Evolutionary conservation across 2,888 invertebrate genomes (phyloP).

Genomic region (Dendrolimus houi): DNA sequence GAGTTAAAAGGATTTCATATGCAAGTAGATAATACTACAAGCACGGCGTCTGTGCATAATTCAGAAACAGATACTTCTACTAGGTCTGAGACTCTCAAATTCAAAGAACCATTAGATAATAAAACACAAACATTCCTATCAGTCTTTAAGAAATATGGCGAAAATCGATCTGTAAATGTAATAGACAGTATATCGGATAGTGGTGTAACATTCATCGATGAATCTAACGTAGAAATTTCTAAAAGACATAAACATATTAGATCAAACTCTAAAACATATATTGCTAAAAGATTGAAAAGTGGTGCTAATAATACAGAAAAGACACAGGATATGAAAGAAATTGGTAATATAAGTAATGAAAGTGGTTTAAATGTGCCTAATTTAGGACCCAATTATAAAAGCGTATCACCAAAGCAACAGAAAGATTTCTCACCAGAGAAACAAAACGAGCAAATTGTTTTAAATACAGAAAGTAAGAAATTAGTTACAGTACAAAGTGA

Average conservation of each 20-base stretch:
- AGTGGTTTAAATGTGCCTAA: background rate
- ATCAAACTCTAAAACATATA: too few relatives aligned
- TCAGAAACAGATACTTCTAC: too few relatives aligned
- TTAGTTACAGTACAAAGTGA: constrained; percentile 1
- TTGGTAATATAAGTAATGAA: background rate
- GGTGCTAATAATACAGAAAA: too few relatives aligned
- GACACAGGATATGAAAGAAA: background rate
- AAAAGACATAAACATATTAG: too few relatives aligned
- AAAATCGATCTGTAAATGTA: background rate
- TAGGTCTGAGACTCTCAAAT: too few relatives aligned
- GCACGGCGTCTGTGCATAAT: too few relatives aligned
- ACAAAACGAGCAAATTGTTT: background rate
- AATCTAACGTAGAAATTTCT: background rate
- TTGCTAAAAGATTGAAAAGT: too few relatives aligned
- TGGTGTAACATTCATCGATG: background rate
- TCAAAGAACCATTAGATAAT: too few relatives aligned
- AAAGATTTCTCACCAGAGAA: background rate
- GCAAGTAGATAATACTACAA: too few relatives aligned
- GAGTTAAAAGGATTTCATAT: too few relatives aligned
- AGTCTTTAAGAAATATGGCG: background rate
- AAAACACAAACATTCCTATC: too few relatives aligned
- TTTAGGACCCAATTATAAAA: background rate
- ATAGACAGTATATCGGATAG: background rate
- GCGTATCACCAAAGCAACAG: background rate
- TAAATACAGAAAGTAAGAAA: background rate